Percentiles rank a stretch among this genome's conserved stretches.
phyloP scores from a whole-genome alignment of 1,140 invertebrate genomes.

The Papilio polytes region DNA sequence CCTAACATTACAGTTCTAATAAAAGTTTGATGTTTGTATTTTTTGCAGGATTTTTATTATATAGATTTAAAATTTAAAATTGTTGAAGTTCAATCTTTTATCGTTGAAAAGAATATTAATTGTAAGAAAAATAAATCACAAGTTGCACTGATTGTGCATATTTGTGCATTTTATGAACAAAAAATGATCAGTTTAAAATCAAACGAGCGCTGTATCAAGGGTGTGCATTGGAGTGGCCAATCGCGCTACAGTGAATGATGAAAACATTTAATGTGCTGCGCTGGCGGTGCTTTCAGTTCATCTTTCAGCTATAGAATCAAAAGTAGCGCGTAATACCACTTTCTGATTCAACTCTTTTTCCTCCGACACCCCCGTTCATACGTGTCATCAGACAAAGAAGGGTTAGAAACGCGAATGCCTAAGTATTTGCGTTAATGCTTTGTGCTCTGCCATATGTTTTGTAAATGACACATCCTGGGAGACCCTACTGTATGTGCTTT shows the following conservation, averaged over 20 bases:
- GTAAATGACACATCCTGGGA: conserved; percentile 26
- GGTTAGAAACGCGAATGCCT: conserved; percentile 39
- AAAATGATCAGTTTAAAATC: conserved; percentile 14
- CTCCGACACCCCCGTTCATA: conserved; percentile 36
- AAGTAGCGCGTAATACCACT: conserved; percentile 39
- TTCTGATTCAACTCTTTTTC: conserved; percentile 41
- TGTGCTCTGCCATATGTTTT: conserved; percentile 37
- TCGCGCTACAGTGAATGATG: conserved; percentile 18
- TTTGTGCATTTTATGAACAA: conserved; percentile 4
- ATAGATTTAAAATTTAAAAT: too few species aligned
- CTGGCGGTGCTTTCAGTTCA: conserved; percentile 10
- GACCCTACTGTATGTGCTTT: conserved; percentile 24
- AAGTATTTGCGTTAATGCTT: conserved; percentile 40
- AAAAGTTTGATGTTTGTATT: too few species aligned
- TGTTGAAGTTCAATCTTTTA: too few species aligned
- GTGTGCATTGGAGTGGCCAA: conserved; percentile 27
- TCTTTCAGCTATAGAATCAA: conserved; percentile 15
- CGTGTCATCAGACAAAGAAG: conserved; percentile 41
- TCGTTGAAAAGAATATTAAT: background rate
- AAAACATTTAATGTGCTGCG: conserved; percentile 20
- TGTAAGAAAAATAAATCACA: background rate
- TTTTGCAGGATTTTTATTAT: too few species aligned
- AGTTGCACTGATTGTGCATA: background rate
- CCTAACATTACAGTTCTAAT: too few species aligned
- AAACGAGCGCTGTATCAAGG: conserved; percentile 12